Evolutionary conservation across 2,888 invertebrate species (phyloP).

Genomic region (Hyppa rectilinea): DNA sequence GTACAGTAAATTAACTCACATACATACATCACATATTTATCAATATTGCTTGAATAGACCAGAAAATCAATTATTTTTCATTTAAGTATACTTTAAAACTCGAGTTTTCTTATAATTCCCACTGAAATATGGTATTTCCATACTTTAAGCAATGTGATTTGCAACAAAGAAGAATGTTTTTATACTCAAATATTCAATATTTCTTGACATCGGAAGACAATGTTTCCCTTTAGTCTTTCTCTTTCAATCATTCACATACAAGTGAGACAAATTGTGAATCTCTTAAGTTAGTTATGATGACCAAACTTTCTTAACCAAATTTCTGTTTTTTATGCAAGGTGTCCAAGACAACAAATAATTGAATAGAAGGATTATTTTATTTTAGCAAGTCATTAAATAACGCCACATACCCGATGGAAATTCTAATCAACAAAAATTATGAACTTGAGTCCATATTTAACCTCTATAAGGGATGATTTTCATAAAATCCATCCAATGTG

Average conservation of each 20-base stretch:
- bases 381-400: not conserved
- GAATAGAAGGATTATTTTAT: not conserved
- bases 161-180: not conserved
- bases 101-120: not conserved
- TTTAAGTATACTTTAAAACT: not conserved
- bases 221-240: too few species aligned
- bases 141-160: not conserved
- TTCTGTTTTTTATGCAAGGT: not conserved
- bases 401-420: not conserved
- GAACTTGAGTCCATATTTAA: not conserved
- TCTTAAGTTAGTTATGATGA: not conserved
- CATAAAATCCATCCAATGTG: not conserved
- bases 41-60: not conserved
- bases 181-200: not conserved
- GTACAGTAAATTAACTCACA: not conserved
- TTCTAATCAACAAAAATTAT: not conserved
- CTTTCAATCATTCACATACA: not conserved
- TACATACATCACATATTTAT: conserved; percentile 9
- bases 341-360: not conserved
- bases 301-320: not conserved
- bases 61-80: not conserved
- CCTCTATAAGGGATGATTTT: not conserved
- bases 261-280: not conserved
- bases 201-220: not conserved
- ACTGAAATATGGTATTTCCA: not conserved